A percentile compares a stretch with the other conserved stretches of the same genome.
Evolutionary conservation across 2,113 vertebrate genomes (phyloP).

Genomic region (Pituophis catenifer): DNA sequence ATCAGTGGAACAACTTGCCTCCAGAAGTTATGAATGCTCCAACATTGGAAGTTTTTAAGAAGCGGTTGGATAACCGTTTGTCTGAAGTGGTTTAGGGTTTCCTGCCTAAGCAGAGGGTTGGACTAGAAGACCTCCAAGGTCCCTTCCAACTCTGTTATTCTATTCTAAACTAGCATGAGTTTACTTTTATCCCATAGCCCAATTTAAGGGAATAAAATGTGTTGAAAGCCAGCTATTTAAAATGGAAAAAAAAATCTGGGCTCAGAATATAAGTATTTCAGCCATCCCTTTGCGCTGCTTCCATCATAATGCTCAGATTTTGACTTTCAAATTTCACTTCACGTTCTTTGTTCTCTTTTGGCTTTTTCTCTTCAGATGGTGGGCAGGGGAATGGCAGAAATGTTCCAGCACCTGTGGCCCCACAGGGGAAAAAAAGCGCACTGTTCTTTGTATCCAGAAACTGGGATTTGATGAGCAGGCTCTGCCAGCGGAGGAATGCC

Average conservation of each 20-base stretch:
- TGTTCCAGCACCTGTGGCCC: slow-evolving; percentile 87
- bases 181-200: not conserved
- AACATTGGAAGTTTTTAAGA: too few relatives aligned
- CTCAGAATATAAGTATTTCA: not conserved
- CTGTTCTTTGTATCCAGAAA: slow-evolving; percentile 88
- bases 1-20: too few relatives aligned
- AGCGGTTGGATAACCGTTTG: too few relatives aligned
- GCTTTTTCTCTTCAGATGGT: slow-evolving; percentile 80
- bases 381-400: slow-evolving; percentile 94
- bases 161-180: not conserved
- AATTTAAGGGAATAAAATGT: not conserved
- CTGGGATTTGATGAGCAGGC: slow-evolving; percentile 87
- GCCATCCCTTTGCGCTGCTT: not conserved
- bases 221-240: not conserved
- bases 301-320: not conserved
- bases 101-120: too few relatives aligned
- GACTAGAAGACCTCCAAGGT: too few relatives aligned
- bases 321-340: not conserved
- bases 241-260: not conserved
- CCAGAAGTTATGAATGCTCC: too few relatives aligned
- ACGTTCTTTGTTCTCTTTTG: not conserved
- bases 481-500: slow-evolving; percentile 80
- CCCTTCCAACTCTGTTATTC: too few relatives aligned
- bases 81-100: too few relatives aligned
- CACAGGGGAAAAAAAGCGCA: slow-evolving; percentile 83